phyloP scores from a whole-genome alignment of 2,113 vertebrate genomes.

The Lipotes vexillifer region DNA sequence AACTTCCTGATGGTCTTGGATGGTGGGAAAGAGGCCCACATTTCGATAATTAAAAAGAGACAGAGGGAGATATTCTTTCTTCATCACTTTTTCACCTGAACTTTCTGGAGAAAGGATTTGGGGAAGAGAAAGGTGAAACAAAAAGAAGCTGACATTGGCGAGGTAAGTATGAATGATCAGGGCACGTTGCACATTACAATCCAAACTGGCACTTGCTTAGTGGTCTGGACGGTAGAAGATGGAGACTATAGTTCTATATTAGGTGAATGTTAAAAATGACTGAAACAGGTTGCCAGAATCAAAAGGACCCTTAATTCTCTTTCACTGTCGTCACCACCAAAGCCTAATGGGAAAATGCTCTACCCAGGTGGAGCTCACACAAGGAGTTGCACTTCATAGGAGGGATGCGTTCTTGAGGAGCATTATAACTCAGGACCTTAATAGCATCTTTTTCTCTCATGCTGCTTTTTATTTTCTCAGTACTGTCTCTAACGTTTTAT shows the following conservation, averaged over 20 bases:
- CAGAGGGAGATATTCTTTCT: background rate
- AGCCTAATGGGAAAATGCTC: background rate
- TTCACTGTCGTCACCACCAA: background rate
- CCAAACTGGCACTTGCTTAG: background rate
- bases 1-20: slow-evolving; percentile 69
- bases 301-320: background rate
- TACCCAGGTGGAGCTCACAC: background rate
- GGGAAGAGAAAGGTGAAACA: background rate
- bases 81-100: background rate
- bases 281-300: background rate
- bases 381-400: background rate
- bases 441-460: background rate
- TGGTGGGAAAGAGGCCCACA: slow-evolving; percentile 46
- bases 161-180: background rate
- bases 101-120: slow-evolving; percentile 7
- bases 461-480: background rate
- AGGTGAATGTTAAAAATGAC: background rate
- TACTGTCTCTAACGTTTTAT: background rate
- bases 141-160: background rate
- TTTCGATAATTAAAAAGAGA: slow-evolving; percentile 67
- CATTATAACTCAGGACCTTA: background rate
- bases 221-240: background rate
- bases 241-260: background rate
- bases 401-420: background rate
- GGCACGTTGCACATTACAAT: background rate